Percentiles rank a stretch among this genome's conserved stretches.
These are phyloP conservation scores for Hyla sarda DNA, from an alignment of 2,113 vertebrate species.

Conservation along the genomic window DNA sequence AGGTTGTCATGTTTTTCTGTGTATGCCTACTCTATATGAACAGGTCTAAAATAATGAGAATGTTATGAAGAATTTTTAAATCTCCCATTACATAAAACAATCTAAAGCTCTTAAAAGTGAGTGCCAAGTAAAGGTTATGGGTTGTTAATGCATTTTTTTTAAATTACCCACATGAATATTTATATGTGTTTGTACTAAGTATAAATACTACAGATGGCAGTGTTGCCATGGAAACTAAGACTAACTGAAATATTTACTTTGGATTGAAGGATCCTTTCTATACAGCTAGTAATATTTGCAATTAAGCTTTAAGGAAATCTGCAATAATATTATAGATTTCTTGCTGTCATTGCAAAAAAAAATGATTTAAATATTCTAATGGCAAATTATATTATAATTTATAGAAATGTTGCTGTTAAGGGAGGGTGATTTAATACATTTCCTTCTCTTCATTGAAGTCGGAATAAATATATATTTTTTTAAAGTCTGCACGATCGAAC, in stretches of 20 bases:
- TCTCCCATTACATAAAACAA: slow-evolving; percentile 23
- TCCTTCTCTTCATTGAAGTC: background rate
- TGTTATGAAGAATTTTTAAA: slow-evolving; percentile 1
- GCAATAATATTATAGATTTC: slow-evolving; percentile 25
- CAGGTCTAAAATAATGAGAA: background rate
- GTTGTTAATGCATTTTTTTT: slow-evolving; percentile 31
- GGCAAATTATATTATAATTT: slow-evolving; percentile 1
- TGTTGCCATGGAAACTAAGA: slow-evolving; percentile 43
- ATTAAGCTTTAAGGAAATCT: slow-evolving; percentile 15
- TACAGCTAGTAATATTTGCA: slow-evolving; percentile 26
- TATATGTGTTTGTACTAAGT: slow-evolving; percentile 44
- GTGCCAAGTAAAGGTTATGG: slow-evolving; percentile 48
- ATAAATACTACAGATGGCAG: slow-evolving; percentile 47
- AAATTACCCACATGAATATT: slow-evolving; percentile 45
- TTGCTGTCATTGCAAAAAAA: slow-evolving; percentile 25
- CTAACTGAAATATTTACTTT: slow-evolving; percentile 46
- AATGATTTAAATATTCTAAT: slow-evolving; percentile 8
- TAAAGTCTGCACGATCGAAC: background rate
- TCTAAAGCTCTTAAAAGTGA: background rate
- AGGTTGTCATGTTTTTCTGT: background rate
- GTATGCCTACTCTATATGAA: background rate
- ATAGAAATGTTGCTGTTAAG: background rate
- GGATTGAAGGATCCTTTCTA: slow-evolving; percentile 33
- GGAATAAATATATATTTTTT: background rate
- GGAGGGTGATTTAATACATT: background rate